phyloP scores from a whole-genome alignment of 2,113 vertebrate species.

The Semnornis frantzii region DNA sequence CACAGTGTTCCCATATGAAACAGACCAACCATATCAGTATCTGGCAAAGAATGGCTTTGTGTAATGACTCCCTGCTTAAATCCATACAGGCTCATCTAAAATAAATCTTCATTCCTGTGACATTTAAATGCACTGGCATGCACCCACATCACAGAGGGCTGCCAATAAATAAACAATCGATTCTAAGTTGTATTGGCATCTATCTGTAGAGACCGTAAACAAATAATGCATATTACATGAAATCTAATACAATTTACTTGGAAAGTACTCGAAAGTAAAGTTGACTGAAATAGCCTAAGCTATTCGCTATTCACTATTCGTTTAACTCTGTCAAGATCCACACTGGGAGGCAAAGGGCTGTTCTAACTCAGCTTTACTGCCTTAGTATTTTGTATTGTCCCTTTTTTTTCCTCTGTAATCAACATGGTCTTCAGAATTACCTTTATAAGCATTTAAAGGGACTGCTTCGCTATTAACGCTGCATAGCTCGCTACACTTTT shows the following conservation, averaged over 20 bases:
- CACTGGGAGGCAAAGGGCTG: neutral
- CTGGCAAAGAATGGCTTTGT: neutral
- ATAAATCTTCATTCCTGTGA: neutral
- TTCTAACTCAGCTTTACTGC: neutral
- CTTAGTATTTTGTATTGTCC: fast-evolving
- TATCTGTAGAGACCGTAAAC: neutral
- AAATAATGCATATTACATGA: fast-evolving
- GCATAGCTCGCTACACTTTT: neutral
- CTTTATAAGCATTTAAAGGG: neutral
- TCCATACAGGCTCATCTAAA: neutral
- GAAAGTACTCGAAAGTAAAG: neutral
- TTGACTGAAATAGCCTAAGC: fast-evolving
- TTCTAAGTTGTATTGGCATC: neutral
- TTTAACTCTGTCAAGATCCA: neutral
- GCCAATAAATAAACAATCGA: neutral
- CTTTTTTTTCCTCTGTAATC: neutral
- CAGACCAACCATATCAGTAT: neutral
- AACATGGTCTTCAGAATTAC: too few species aligned
- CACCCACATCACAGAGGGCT: neutral
- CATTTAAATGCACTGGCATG: neutral
- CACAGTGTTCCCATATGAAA: neutral
- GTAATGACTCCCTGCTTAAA: neutral
- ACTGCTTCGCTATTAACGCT: fast-evolving
- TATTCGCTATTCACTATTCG: fast-evolving
- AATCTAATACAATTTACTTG: neutral